Conservation (phyloP, 2,113 vertebrate species). For the Petaurus breviceps region DNA sequence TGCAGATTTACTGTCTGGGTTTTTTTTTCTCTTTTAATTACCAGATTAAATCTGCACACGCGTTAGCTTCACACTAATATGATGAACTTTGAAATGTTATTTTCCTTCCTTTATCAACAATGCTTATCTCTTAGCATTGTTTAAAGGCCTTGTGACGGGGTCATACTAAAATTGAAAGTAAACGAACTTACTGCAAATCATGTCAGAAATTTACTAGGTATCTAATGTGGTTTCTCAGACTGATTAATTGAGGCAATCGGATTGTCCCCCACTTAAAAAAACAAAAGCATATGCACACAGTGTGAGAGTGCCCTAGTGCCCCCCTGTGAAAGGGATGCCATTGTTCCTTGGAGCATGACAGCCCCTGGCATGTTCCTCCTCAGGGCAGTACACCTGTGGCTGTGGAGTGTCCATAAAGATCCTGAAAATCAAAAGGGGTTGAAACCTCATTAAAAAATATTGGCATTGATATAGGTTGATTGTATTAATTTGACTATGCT, state of each 20-base stretch:
- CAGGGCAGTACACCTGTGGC: slow-evolving; percentile 57
- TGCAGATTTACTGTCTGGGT: slow-evolving; percentile 64
- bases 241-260: slow-evolving; percentile 78
- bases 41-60: slow-evolving; percentile 74
- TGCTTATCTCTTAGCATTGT: slow-evolving; percentile 67
- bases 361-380: slow-evolving; percentile 69
- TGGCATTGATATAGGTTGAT: slow-evolving; percentile 67
- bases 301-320: slow-evolving; percentile 74
- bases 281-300: slow-evolving; percentile 51
- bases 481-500: slow-evolving; percentile 69
- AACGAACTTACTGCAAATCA: slow-evolving; percentile 77
- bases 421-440: slow-evolving; percentile 75
- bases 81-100: slow-evolving; percentile 74
- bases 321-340: slow-evolving; percentile 61
- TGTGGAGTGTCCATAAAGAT: slow-evolving; percentile 71
- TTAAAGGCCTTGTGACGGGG: slow-evolving; percentile 76
- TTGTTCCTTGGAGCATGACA: slow-evolving; percentile 74
- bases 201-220: slow-evolving; percentile 73
- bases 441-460: slow-evolving; percentile 62
- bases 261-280: slow-evolving; percentile 69
- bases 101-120: slow-evolving; percentile 75
- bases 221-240: slow-evolving; percentile 81
- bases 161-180: slow-evolving; percentile 82
- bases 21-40: slow-evolving; percentile 66
- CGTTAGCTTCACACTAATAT: slow-evolving; percentile 48